Percentiles rank a stretch among this genome's conserved stretches.
Evolutionary conservation across 1,140 invertebrate genomes (phyloP).

Genomic region (Uloborus diversus): DNA sequence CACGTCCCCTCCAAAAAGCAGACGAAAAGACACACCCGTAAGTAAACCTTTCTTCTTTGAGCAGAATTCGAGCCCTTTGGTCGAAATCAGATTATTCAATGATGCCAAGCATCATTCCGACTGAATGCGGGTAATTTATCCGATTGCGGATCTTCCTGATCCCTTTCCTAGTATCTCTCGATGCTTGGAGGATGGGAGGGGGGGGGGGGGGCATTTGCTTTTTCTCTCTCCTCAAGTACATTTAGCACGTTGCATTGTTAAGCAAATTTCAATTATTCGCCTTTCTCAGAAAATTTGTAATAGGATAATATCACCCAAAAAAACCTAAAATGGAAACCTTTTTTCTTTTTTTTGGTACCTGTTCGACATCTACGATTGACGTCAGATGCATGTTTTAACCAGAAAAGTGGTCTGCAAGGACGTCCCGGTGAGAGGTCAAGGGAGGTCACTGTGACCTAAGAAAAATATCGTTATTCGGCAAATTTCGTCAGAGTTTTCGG

Average conservation of each 20-base stretch:
- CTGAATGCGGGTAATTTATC: slow-evolving; percentile 32
- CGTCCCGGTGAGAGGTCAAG: too few relatives aligned
- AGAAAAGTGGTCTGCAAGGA: too few relatives aligned
- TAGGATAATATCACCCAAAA: background rate
- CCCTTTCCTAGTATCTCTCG: background rate
- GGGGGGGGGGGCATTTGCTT: too few relatives aligned
- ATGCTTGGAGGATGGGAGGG: too few relatives aligned
- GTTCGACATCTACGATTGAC: too few relatives aligned
- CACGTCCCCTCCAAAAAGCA: too few relatives aligned
- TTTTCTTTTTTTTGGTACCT: too few relatives aligned
- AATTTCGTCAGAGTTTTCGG: too few relatives aligned
- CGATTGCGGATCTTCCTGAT: slow-evolving; percentile 20
- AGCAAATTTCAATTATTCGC: background rate
- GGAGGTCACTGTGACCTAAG: too few relatives aligned
- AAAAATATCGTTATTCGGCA: too few relatives aligned
- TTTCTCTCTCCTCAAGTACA: background rate
- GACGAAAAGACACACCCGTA: slow-evolving; percentile 21
- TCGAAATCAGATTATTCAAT: slow-evolving; percentile 30
- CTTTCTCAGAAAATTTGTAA: background rate
- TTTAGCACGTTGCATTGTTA: background rate
- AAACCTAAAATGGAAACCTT: slow-evolving; percentile 7
- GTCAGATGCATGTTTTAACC: too few relatives aligned
- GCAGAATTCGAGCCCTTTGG: slow-evolving; percentile 30
- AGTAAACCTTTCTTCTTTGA: slow-evolving; percentile 12
- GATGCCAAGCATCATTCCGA: slow-evolving; percentile 5